Base-by-base conservation (phyloP, 1,140 invertebrate species). In the Heliconius hermathena region DNA sequence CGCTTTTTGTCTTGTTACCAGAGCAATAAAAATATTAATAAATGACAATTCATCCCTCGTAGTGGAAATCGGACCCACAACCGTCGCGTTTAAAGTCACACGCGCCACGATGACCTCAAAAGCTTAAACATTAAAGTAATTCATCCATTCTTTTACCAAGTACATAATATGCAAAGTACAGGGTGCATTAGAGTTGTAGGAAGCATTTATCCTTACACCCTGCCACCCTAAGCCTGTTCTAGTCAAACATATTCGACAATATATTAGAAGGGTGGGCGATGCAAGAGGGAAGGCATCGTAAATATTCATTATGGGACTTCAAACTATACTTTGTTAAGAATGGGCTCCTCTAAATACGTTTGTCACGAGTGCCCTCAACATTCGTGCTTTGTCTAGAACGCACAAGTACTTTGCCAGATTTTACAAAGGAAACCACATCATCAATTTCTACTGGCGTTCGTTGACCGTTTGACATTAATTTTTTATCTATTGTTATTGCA, bases 161-260 rank as follows among this genome's bases (percentile, higher is more conserved):
- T 26, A 66, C 26, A 66, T 66, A 41, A 76, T 76, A 76, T 76
- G 57, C 60, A 71, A 76, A 70, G 36, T 18, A 46, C 72, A 73
- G 9, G 33, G 46, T 78, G 52, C 71, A 73, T 78, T 60, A 78
- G 29, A 71, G 29, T 60, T 78, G 71, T 36, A 73, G 38, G 41
- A 22, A 22, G 52, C 71, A 73, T 73, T 57, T 76, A 41, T 76
- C 22, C 38, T 76, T 76, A 76, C 74, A 36, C 74, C 36, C 22
- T 41, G 22, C 75, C 76, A 71, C 71, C 76, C 71, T 52, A 71
- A 66, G 33, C 22, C 38, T 41, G 72, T 71, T 78, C 49, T 57
- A 73, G 71, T 78, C 76, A 73, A 73, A 73, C 76, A 78, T 78
- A 78, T 73, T 78, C 76, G 76, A 78, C 76, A 78, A 73, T 78